Evolutionary conservation across 2,113 vertebrate genomes (phyloP).

Genomic region (human): DNA sequence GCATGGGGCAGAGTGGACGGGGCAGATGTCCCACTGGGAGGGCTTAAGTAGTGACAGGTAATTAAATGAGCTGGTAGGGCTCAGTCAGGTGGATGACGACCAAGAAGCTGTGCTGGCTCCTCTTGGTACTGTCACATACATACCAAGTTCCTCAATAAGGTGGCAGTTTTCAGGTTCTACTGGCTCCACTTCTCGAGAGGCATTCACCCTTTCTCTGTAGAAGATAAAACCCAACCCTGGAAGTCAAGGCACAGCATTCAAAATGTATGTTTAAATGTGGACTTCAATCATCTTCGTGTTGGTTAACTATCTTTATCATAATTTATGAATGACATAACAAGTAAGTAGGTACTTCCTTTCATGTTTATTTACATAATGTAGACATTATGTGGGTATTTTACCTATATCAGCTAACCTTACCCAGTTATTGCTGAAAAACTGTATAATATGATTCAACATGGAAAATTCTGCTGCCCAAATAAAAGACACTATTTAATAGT

Average conservation of each 20-base stretch:
- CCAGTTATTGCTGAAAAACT: neutral
- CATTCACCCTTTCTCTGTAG: slow-evolving; percentile 73
- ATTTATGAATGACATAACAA: neutral
- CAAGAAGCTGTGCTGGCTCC: neutral
- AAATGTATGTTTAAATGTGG: neutral
- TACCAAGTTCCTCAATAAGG: slow-evolving; percentile 86
- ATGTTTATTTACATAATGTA: neutral
- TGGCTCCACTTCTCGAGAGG: slow-evolving; percentile 69
- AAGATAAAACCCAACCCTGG: neutral
- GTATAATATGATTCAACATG: neutral
- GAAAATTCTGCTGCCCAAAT: neutral
- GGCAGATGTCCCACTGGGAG: neutral
- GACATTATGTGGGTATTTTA: neutral
- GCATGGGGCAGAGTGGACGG: neutral
- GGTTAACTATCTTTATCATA: neutral
- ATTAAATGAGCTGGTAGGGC: neutral
- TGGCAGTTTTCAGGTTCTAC: slow-evolving; percentile 78
- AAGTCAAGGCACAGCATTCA: neutral
- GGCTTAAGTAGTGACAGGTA: neutral
- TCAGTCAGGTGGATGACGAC: neutral
- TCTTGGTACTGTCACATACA: slow-evolving; percentile 26
- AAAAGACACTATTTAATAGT: neutral
- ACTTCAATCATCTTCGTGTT: neutral
- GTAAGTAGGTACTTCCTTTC: neutral
- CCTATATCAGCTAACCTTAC: neutral